A percentile compares a stretch with the other conserved stretches of the same genome.
Conservation (phyloP, 2,113 vertebrate genomes). For the Vulpes vulpes region DNA sequence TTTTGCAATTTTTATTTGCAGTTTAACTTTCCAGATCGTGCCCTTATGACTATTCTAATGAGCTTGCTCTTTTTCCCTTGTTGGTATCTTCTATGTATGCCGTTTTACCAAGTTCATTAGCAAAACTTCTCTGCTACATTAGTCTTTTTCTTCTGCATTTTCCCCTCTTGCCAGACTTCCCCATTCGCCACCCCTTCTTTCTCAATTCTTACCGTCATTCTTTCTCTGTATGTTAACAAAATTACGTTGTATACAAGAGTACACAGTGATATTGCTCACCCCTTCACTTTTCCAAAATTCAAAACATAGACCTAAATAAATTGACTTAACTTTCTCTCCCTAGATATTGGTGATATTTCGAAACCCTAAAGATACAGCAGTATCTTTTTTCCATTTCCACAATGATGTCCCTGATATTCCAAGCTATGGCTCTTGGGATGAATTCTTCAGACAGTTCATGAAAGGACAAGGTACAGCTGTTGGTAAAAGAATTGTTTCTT, state of each 20-base stretch:
- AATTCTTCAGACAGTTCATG: slow-evolving; percentile 90
- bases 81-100: neutral
- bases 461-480: slow-evolving; percentile 88
- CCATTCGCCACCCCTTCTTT: neutral
- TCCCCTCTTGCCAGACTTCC: neutral
- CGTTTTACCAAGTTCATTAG: neutral
- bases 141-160: neutral
- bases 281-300: slow-evolving; percentile 77
- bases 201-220: neutral
- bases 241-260: no score
- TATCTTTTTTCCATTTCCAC: slow-evolving; percentile 91
- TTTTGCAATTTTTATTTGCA: neutral
- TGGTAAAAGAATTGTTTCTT: slow-evolving; percentile 16
- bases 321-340: slow-evolving; percentile 53
- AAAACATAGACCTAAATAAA: slow-evolving; percentile 72
- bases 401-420: slow-evolving; percentile 87
- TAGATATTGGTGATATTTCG: slow-evolving; percentile 91
- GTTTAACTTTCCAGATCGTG: neutral
- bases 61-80: neutral
- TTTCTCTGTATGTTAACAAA: neutral
- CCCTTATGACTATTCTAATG: neutral
- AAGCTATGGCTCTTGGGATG: slow-evolving; percentile 88
- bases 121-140: neutral
- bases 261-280: neutral
- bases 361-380: slow-evolving; percentile 92